Base-by-base conservation (phyloP, 2,797 vertebrate genomes). In the Melanotaenia pygmaea region DNA sequence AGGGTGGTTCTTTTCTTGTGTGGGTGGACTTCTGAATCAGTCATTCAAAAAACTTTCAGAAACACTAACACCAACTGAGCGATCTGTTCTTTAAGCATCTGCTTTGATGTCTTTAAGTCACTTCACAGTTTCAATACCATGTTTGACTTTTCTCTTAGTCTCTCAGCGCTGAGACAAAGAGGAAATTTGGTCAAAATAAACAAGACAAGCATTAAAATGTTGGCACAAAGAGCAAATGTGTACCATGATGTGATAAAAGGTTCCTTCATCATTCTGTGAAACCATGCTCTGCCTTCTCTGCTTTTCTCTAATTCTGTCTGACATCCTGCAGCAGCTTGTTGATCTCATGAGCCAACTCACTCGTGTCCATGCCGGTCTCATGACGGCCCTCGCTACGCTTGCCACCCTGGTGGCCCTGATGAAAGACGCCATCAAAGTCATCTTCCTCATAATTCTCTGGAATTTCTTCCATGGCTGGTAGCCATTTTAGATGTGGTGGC, bases 401-500 rank as follows among this genome's bases (percentile, higher is more conserved):
- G 45, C 80, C 84, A 1, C 89, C 94, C 60, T 96, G 95, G 78
- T 90, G 91, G 67, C 90, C 83, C 89, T 96, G 96, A 83, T 95
- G 96, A 77, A 99, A 96, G 74, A 97, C 95, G 0, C 95, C 96
- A 50, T 99, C 98, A 61, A 98, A 97, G 78, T 99, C 98, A 24
- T 99, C 98, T 78, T 99, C 98, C 81, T 99, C 98, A 0, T 96
- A 98, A 74, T 99, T 99, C 79, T 99, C 98, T 0, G 98, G 98
- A 85, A 99, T 99, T 86, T 99, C 98, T 90, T 99, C 98, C 98
- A 99, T 99, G 79, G 98, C 97, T 0, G 98, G 98, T 83, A 99
- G 93, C 98, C 98, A 99, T 63, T 98, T 99, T 1, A 97, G 95
- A n/a, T 96, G 95, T 75, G 1, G 95, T 53, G 89, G 88, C 84